Percentiles rank a stretch among this genome's conserved stretches.
Evolutionary conservation across 1,140 invertebrate species (phyloP).

Genomic region (Cydia strobilella): DNA sequence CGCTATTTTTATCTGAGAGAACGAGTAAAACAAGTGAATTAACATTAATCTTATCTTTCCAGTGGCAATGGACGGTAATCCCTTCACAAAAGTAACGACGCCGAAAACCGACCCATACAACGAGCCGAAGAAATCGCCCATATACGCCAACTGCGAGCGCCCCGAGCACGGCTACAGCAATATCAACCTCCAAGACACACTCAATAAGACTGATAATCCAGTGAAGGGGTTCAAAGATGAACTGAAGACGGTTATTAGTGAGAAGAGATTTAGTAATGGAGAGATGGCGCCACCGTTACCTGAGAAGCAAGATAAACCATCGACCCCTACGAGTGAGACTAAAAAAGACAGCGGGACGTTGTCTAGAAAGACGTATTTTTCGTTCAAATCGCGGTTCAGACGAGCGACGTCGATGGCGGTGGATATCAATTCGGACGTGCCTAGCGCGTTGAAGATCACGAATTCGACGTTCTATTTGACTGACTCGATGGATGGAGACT

Average conservation of each 20-base stretch:
- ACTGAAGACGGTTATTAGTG: constrained; percentile 57
- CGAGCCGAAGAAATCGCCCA: constrained; percentile 55
- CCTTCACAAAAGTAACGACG: constrained; percentile 53
- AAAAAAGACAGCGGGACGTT: constrained; percentile 69
- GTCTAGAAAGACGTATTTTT: constrained; percentile 78
- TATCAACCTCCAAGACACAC: constrained; percentile 59
- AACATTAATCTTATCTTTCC: constrained; percentile 43
- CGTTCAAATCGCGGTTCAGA: constrained; percentile 80
- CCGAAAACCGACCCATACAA: constrained; percentile 42
- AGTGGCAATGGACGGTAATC: constrained; percentile 70
- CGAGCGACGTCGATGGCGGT: constrained; percentile 73
- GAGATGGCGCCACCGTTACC: constrained; percentile 61
- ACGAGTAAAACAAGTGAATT: constrained; percentile 32
- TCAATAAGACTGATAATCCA: constrained; percentile 62
- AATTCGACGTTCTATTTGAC: constrained; percentile 85
- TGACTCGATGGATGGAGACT: constrained; percentile 82
- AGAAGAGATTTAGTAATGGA: constrained; percentile 59
- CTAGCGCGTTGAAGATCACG: constrained; percentile 73
- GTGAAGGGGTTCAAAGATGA: constrained; percentile 59
- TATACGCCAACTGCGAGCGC: constrained; percentile 67
- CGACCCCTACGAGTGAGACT: constrained; percentile 58
- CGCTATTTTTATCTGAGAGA: background rate
- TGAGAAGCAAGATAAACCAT: constrained; percentile 44
- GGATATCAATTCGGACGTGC: constrained; percentile 68
- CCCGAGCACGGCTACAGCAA: constrained; percentile 63